Evolutionary conservation across 2,888 invertebrate genomes (phyloP), one percentile per base, ranked within the genome.

Genomic region (Escarpia spicata): DNA sequence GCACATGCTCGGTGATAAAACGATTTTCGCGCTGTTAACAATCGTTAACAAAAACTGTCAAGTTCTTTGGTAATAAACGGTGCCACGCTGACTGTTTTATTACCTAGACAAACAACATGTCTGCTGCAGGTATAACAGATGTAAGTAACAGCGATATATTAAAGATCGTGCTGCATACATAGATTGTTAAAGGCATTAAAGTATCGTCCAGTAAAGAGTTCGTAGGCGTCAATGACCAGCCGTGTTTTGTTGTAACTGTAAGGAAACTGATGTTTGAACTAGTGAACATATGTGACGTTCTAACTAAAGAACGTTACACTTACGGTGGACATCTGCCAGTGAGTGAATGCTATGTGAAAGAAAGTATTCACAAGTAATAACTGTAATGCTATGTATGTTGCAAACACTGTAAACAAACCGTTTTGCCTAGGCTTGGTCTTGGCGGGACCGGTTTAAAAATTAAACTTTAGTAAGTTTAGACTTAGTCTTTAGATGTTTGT

Each of bases 1-100:
- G 75, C 75, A 75, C 75, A 75, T 75, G 75, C 75, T 75, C 75
- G 75, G 75, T 75, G 75, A 26, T 75, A 26, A 75, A 75, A 75
- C 75, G 75, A 75, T 75, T 75, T 75, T 75, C 75, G 75, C 75
- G 75, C 75, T 75, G 75, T 75, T 75, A 75, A 75, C 75, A 75
- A 75, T 75, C 26, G 75, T 75, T 75, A 75, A 26, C 75, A 75
- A 75, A 75, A 75, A 75, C 75, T 75, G n/a, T 75, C n/a, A 75
- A n/a, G 75, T 75, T 75, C 75, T 75, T 75, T 75, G n/a, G 6
- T 75, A 75, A 75, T 19, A 75, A 26, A 26, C 75, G 26, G 19
- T n/a, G 75, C 75, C 75, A 75, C 75, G 26, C 75, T 26, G 15
- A 75, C 75, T 75, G 75, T 75, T 75, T 75, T 26, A 26, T 9